Conservation (phyloP, 2,113 vertebrate species). For the Paradisaea rubra region DNA sequence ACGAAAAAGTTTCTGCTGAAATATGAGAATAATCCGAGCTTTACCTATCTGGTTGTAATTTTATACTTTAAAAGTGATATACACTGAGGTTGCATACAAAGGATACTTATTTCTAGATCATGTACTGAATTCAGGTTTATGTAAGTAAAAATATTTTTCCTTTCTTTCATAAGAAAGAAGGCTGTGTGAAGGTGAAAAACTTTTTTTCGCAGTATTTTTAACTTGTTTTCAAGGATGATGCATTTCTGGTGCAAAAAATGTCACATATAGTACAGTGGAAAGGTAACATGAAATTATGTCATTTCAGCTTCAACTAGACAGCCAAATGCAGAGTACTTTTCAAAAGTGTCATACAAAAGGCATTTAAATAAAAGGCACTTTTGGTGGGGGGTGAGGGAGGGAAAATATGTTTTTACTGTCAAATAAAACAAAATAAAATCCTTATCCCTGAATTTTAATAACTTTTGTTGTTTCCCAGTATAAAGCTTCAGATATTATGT, state of each 20-base stretch:
- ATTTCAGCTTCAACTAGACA: constrained; percentile 14
- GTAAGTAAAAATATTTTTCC: neutral
- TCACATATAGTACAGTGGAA: neutral
- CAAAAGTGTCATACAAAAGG: neutral
- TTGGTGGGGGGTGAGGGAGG: neutral
- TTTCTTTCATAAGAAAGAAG: neutral
- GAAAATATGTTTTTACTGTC: neutral
- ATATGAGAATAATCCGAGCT: neutral
- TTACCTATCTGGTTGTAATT: neutral
- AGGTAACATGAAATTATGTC: neutral
- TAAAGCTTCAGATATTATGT: neutral
- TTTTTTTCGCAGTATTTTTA: neutral
- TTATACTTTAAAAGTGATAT: neutral
- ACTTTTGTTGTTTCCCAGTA: neutral
- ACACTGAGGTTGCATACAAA: neutral
- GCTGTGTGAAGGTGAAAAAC: neutral
- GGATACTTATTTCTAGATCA: neutral
- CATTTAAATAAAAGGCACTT: neutral
- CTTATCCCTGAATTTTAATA: neutral
- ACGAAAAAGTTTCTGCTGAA: neutral
- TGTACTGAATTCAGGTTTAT: neutral
- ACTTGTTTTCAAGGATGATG: neutral
- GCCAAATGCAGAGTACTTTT: neutral
- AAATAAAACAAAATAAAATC: neutral
- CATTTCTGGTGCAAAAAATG: neutral